phyloP scores from a whole-genome alignment of 2,113 vertebrate genomes.

The Phylloscopus whistleri region DNA sequence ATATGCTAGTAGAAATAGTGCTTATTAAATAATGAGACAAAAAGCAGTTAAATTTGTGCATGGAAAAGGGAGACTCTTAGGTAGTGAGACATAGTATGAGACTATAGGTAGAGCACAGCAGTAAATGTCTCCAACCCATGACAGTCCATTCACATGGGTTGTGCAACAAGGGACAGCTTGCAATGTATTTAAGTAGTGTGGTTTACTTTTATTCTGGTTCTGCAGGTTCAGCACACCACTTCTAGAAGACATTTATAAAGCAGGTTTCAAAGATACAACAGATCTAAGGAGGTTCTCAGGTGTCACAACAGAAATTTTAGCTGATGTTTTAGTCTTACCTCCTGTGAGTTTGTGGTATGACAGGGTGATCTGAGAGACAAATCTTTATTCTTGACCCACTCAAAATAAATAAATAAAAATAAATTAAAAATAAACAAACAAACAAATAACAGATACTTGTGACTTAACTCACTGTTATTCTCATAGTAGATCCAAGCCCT shows the following conservation, averaged over 20 bases:
- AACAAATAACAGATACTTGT: neutral
- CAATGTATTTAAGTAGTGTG: neutral
- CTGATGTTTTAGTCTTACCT: neutral
- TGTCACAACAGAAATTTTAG: neutral
- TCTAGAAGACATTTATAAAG: neutral
- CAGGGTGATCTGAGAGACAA: neutral
- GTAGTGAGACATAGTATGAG: neutral
- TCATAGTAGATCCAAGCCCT: neutral
- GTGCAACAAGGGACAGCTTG: conserved; percentile 59
- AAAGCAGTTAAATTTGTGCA: neutral
- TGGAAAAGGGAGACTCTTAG: neutral
- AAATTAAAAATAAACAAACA: neutral
- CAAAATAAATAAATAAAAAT: neutral
- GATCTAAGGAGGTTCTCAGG: neutral
- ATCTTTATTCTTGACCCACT: neutral
- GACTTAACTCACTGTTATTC: neutral
- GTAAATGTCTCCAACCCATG: conserved; percentile 63
- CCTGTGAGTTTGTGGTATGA: neutral
- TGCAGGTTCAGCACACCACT: neutral
- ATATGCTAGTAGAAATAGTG: neutral
- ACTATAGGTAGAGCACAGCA: neutral
- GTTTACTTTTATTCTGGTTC: neutral
- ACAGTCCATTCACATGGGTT: conserved; percentile 63
- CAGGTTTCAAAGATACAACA: neutral
- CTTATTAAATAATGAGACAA: neutral